phyloP scores from a whole-genome alignment of 2,113 vertebrate genomes.

The Bolborhynchus lineola region DNA sequence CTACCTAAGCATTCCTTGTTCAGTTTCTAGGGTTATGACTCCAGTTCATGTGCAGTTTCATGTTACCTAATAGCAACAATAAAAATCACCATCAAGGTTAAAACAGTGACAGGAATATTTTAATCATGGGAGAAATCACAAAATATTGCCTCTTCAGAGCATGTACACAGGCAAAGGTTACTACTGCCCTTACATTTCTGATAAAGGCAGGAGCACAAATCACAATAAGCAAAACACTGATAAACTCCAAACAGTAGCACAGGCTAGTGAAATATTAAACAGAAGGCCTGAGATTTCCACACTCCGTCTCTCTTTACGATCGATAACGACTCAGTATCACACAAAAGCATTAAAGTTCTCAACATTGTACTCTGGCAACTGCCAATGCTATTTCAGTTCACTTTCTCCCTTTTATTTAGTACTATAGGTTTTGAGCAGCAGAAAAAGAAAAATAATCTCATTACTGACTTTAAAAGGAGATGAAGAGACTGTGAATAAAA shows the following conservation, averaged over 20 bases:
- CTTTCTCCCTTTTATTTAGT: neutral
- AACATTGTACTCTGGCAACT: rapidly evolving
- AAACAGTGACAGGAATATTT: neutral
- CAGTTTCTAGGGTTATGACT: neutral
- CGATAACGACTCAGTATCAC: neutral
- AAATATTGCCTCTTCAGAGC: neutral
- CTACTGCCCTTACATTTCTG: neutral
- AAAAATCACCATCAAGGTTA: neutral
- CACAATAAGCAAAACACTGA: neutral
- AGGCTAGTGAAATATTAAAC: neutral
- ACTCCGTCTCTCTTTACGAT: neutral
- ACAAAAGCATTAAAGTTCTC: neutral
- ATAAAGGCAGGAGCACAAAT: neutral
- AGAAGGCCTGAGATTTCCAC: neutral
- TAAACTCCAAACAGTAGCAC: neutral
- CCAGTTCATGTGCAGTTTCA: neutral
- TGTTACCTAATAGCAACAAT: neutral
- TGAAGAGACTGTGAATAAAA: neutral
- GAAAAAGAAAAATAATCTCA: neutral
- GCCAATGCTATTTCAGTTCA: neutral
- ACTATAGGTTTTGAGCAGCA: too few relatives aligned
- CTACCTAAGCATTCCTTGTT: neutral
- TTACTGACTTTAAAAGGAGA: neutral
- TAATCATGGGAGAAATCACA: neutral
- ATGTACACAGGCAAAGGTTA: conserved; percentile 4